phyloP scores from a whole-genome alignment of 2,888 invertebrate genomes.

The Dryobota labecula region DNA sequence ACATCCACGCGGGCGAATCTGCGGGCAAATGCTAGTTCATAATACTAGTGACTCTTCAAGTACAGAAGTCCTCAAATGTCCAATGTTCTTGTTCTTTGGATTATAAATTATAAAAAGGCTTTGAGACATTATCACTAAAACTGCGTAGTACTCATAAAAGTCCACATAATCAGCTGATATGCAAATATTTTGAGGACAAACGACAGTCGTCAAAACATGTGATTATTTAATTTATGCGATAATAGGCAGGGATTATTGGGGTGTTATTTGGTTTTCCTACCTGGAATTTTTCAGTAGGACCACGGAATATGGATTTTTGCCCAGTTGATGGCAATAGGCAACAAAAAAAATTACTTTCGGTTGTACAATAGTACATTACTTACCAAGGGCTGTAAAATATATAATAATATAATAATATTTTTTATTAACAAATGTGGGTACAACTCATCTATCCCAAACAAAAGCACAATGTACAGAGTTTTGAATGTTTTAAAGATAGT shows the following conservation, averaged over 20 bases:
- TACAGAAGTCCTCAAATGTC: slow-evolving; percentile 16
- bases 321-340: neutral
- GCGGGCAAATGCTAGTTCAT: too few relatives aligned
- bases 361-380: too few relatives aligned
- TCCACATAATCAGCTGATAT: slow-evolving; percentile 5
- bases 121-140: slow-evolving; percentile 20
- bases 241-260: neutral
- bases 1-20: too few relatives aligned
- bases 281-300: neutral
- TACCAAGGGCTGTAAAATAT: too few relatives aligned
- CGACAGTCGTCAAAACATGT: slow-evolving; percentile 7
- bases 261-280: neutral
- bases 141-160: slow-evolving; percentile 24
- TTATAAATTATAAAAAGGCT: slow-evolving; percentile 2
- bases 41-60: neutral
- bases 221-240: slow-evolving; percentile 1
- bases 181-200: slow-evolving; percentile 28
- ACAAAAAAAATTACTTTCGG: too few relatives aligned
- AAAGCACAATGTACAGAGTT: too few relatives aligned
- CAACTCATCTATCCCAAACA: too few relatives aligned
- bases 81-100: slow-evolving; percentile 6
- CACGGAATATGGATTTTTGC: neutral
- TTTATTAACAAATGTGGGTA: too few relatives aligned
- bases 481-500: too few relatives aligned
- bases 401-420: too few relatives aligned